Evolutionary conservation across 92 coral and sea anemone species (phyloP), one percentile per base, ranked within the genome.

Genomic region (Pocillopora grandis): DNA sequence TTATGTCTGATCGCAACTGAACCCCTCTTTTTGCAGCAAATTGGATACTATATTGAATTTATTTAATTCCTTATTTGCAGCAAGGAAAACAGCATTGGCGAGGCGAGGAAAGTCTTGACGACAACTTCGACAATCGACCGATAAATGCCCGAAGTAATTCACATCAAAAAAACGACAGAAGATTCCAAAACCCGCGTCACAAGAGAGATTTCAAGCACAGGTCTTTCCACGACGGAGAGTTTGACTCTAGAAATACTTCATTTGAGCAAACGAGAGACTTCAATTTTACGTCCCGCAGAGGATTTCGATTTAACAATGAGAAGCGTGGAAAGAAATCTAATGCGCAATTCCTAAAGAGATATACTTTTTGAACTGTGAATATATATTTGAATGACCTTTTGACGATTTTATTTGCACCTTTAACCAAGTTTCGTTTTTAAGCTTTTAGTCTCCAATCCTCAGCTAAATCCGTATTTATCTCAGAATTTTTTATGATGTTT

Each of bases 221-320:
- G 18, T 68, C 84, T 12, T 69, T 69, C 12, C 66, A 80, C 35
- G 35, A 80, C 1, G 12, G 58, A 42, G 55, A 58, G 58, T 56
- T 57, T 57, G 75, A 69, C 37, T 62, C 82, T 3, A 12, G 57
- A 80, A 58, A 59, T 35, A 59, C 58, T 58, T 14, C 77, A 21
- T 58, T 7, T 31, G 5, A 69, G 20, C 57, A 56, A 14, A 18
- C 37, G 58, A 66, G 52, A 59, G 27, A 35, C 58, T 57, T 13
- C 19, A 23, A 81, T n/a, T 42, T 81, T 81, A 17, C 2, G 9
- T 81, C 85, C 2, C 19, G 21, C 77, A 70, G 85, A 35, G 85
- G 77, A 37, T 81, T 71, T 81, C 78, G 69, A 37, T 57, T 68
- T 58, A 57, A 80, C 57, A 58, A 80, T 35, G 77, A 81, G 6